A percentile compares a stretch with the other conserved stretches of the same genome.
phyloP scores from a whole-genome alignment of 2,888 invertebrate species.

The Gibbula magus region DNA sequence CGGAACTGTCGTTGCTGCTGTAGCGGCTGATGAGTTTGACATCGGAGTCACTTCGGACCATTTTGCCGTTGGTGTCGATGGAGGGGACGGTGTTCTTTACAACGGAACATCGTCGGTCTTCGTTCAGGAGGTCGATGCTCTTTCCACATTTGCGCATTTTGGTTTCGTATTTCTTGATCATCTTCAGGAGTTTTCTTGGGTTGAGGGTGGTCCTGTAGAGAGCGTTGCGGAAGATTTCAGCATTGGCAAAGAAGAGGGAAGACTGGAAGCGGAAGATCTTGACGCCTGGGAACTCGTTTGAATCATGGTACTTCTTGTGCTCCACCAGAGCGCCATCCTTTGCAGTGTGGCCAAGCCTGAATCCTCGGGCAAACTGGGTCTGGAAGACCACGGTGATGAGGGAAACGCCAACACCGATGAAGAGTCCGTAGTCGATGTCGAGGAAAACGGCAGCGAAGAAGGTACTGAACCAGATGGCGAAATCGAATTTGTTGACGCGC shows the following conservation, averaged over 20 bases:
- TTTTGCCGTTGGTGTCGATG: slow-evolving; percentile 9
- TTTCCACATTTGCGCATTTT: slow-evolving; percentile 19
- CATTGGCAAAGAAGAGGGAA: slow-evolving; percentile 70
- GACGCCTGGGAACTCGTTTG: slow-evolving; percentile 62
- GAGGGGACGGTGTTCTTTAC: slow-evolving; percentile 30
- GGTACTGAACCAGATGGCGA: slow-evolving; percentile 76
- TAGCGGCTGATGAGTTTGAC: background rate
- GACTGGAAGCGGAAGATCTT: slow-evolving; percentile 71
- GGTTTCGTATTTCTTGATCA: slow-evolving; percentile 60
- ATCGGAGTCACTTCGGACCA: background rate
- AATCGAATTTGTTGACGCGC: slow-evolving; percentile 86
- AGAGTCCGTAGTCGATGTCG: slow-evolving; percentile 71
- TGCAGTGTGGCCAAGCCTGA: slow-evolving; percentile 59
- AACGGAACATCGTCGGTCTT: slow-evolving; percentile 35
- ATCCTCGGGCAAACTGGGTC: slow-evolving; percentile 66
- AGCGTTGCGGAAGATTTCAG: slow-evolving; percentile 68
- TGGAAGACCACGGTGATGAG: slow-evolving; percentile 69
- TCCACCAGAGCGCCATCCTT: slow-evolving; percentile 60
- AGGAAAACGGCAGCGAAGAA: slow-evolving; percentile 65
- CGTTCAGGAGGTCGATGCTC: background rate
- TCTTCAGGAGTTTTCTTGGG: slow-evolving; percentile 65
- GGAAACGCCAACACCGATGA: slow-evolving; percentile 67
- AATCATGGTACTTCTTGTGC: slow-evolving; percentile 59
- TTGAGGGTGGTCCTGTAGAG: slow-evolving; percentile 68
- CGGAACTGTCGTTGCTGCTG: slow-evolving; percentile 25